These are phyloP conservation scores for Euproctis similis DNA, from an alignment of 2,888 invertebrate genomes.

Conservation along the genomic window DNA sequence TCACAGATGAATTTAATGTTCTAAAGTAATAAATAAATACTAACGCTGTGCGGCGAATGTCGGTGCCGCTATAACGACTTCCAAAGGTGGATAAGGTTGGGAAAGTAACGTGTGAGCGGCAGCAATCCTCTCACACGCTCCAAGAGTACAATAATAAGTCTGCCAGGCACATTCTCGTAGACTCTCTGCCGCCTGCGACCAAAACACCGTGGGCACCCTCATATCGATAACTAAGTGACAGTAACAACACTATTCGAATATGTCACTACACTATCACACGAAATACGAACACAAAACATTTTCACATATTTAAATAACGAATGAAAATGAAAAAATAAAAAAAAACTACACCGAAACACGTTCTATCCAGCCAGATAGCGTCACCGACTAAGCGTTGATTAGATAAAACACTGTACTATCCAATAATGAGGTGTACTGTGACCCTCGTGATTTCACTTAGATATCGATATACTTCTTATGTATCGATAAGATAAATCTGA, in stretches of 20 bases:
- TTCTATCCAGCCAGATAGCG: constrained; percentile 18
- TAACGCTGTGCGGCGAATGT: constrained; percentile 44
- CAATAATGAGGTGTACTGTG: constrained; percentile 44
- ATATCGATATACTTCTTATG: constrained; percentile 45
- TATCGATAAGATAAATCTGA: constrained; percentile 51
- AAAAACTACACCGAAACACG: constrained; percentile 19
- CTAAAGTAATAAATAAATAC: constrained; percentile 25
- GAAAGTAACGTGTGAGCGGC: constrained; percentile 43
- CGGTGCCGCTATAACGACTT: constrained; percentile 56
- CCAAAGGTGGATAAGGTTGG: constrained; percentile 52
- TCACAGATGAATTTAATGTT: neutral
- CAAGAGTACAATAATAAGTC: constrained; percentile 46
- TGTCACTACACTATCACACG: constrained; percentile 12
- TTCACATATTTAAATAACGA: no score
- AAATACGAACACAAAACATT: constrained; percentile 15
- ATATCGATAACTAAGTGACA: constrained; percentile 24
- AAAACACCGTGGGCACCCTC: constrained; percentile 40
- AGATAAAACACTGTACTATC: constrained; percentile 28
- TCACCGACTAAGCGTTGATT: constrained; percentile 21
- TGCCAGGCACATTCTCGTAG: constrained; percentile 50
- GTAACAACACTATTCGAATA: constrained; percentile 22
- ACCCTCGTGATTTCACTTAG: constrained; percentile 55
- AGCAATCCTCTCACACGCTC: constrained; percentile 44
- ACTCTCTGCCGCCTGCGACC: constrained; percentile 45
- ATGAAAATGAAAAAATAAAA: constrained; percentile 15